Base-by-base conservation (phyloP, 2,888 invertebrate genomes). In the Ectemnius lituratus region DNA sequence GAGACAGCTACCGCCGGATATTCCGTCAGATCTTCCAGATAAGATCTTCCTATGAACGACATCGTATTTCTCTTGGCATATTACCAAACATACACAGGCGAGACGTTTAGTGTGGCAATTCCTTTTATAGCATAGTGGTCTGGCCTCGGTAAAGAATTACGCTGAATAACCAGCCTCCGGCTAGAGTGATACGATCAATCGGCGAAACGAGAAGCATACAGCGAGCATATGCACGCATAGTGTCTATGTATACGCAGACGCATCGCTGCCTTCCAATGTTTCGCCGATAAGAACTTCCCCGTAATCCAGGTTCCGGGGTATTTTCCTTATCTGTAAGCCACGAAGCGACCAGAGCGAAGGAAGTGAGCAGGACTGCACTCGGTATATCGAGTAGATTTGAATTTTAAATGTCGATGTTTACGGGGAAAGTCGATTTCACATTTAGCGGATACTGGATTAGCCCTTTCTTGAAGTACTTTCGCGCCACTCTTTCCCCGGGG, bases 361-460 rank as follows among this genome's bases (percentile, higher is more conserved):
- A 69, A 71, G 67, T 73, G 74, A 67, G 77, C 73, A 76, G 68
- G 73, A 65, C 64, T 62, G 61, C 63, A 70, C 62, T 62, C 72
- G 11, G 73, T 79, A 78, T 80, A 85, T 83, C 76, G 83, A 80
- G 80, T 77, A 73, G 78, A 86, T 86, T 86, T 86, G 80, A 86
- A 86, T 84, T 86, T 87, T 78, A 86, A 86, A 86, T 86, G 69
- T 76, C 81, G 71, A 80, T 77, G 80, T 86, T 84, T 82, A 84
- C 84, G 75, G 47, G 75, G 23, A 62, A 57, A 76, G 70, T 69
- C 81, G 74, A 79, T 80, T 81, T 80, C 75, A 75, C 79, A 79
- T 82, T 84, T 79, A 83, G 83, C 78, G 70, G 75, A 79, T 77
- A 81, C 69, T 60, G 77, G 81, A 86, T 86, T 86, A 85, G 75